Base-by-base conservation (phyloP, 2,888 invertebrate genomes). In the Clusia tigrina region DNA sequence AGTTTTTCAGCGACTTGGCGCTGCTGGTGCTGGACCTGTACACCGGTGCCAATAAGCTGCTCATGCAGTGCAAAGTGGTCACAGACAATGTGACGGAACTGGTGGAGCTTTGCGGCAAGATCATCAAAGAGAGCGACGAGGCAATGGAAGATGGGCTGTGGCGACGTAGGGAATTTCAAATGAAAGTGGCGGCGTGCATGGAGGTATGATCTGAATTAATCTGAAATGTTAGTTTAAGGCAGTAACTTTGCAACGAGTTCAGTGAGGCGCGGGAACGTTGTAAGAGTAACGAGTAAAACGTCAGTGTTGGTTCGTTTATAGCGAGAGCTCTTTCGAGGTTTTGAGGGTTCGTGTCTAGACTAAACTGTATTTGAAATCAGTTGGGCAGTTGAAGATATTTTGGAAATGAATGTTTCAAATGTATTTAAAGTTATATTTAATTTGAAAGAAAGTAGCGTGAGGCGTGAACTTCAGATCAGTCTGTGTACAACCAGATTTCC, bases 151-250 rank as follows among this genome's bases (percentile, higher is more conserved):
- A 85, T 71, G 81, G 80, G 6, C 74, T 83, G 12, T 88, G 87
- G 86, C 71, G 74, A 22, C 78, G 86, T 60, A 79, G 88, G 15
- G 85, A 85, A 26, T 80, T 85, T 2, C 84, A 89, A 68, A 89
- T 88, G 73, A 82, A 83, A 32, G 83, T 88, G 37, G 86, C 88
- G 18, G 88, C 88, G 74, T 86, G 86, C 72, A 82, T 89, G 65
- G 90, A 91, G 86, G 90, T 90, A 59, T 73, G 82, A 74, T 20
- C 6, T 32, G 32, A 32, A 32, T 32, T 32, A 12, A 42, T n/a
- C 6, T 12, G 42, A 42, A 6, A 42, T 15, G 5, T 3, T 48
- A 48, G 22, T 22, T 48, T 2, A 20, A 42, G n/a, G 15, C 18
- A n/a, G n/a, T n/a, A 32, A 32, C 12, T 6, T 32, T 9, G 32